These are phyloP conservation scores for Eupithecia insigniata DNA, from an alignment of 2,888 invertebrate species.

Conservation along the genomic window DNA sequence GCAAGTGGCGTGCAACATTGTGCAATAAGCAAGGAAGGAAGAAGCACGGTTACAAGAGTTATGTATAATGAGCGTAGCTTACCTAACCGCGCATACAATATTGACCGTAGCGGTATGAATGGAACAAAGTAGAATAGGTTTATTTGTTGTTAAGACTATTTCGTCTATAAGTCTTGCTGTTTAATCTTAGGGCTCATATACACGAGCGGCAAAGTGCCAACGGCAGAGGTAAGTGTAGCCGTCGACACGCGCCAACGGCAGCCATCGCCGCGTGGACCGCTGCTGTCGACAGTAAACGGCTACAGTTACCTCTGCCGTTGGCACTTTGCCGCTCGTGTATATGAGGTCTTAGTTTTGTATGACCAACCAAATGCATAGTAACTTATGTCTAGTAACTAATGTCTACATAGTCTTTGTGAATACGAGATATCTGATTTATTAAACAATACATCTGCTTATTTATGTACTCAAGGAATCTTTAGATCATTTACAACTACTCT, in stretches of 20 bases:
- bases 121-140: neutral
- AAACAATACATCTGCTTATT: constrained; percentile 15
- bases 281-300: too few relatives aligned
- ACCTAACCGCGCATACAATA: constrained; percentile 52
- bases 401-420: constrained; percentile 5
- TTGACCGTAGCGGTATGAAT: constrained; percentile 50
- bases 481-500: constrained; percentile 3
- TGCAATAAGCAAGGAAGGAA: constrained; percentile 72
- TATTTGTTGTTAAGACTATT: neutral
- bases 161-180: neutral
- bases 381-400: neutral
- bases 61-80: constrained; percentile 64
- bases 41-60: constrained; percentile 59
- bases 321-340: too few relatives aligned
- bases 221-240: too few relatives aligned
- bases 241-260: too few relatives aligned
- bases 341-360: too few relatives aligned
- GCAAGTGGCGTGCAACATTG: constrained; percentile 61
- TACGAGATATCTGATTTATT: constrained; percentile 15
- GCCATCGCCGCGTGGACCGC: too few relatives aligned
- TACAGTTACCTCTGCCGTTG: too few relatives aligned
- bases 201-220: too few relatives aligned
- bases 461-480: constrained; percentile 7
- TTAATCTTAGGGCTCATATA: too few relatives aligned
- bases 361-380: neutral